Conservation (phyloP, 2,888 invertebrate species). For the Spatulosminthurus flaviceps region DNA sequence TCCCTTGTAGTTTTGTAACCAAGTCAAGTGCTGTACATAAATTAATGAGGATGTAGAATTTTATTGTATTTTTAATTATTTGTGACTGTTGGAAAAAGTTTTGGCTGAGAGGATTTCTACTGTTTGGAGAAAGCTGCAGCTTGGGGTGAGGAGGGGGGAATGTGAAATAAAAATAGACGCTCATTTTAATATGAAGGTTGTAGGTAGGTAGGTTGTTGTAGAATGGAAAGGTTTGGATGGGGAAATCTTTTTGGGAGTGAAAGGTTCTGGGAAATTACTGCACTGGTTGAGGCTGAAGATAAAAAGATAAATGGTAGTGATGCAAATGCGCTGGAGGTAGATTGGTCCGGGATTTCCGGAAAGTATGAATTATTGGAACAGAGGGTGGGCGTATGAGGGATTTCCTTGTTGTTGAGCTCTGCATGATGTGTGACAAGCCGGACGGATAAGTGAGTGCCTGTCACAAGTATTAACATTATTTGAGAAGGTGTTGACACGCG, state of each 20-base stretch:
- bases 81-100: no score
- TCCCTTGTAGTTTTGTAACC: neutral
- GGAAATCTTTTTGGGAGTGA: no score
- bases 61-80: no score
- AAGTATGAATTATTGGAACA: constrained; percentile 18
- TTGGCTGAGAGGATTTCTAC: no score
- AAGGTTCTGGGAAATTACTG: neutral
- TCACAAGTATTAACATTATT: constrained; percentile 53
- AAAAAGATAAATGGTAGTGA: constrained; percentile 3
- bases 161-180: no score
- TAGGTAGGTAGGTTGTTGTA: no score
- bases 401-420: constrained; percentile 10
- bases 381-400: constrained; percentile 9
- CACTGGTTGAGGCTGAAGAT: neutral
- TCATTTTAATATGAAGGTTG: no score
- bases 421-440: constrained; percentile 29
- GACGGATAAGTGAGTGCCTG: constrained; percentile 36
- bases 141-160: no score
- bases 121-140: no score
- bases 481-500: constrained; percentile 62
- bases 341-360: neutral
- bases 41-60: neutral
- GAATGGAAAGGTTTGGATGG: no score
- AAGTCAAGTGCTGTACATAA: neutral
- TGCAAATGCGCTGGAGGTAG: neutral